A percentile compares a stretch with the other conserved stretches of the same genome.
These are phyloP conservation scores for Colinus virginianus DNA, from an alignment of 2,113 vertebrate species.

Conservation along the genomic window DNA sequence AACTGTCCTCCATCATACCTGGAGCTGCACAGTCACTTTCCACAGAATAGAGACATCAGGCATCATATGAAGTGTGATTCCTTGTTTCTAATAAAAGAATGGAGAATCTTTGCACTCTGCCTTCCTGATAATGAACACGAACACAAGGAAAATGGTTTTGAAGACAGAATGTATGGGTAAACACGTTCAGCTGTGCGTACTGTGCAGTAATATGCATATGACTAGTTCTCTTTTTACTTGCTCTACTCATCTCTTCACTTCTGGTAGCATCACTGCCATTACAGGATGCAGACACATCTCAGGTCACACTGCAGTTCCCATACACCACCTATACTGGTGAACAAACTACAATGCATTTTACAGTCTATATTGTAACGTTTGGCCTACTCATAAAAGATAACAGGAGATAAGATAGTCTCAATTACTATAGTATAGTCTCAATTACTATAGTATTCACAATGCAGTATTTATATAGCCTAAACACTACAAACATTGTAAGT, in stretches of 20 bases:
- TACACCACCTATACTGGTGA: neutral
- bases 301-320: neutral
- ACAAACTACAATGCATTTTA: neutral
- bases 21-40: neutral
- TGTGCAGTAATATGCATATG: neutral
- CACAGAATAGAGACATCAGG: fast-evolving
- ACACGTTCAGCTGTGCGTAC: neutral
- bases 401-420: neutral
- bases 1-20: neutral
- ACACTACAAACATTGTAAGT: neutral
- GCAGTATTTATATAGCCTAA: neutral
- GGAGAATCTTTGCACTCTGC: neutral
- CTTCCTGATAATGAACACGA: neutral
- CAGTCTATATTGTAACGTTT: neutral
- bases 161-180: neutral
- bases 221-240: neutral
- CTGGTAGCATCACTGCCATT: neutral
- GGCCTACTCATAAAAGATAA: neutral
- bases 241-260: neutral
- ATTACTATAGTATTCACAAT: neutral
- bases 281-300: neutral
- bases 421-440: neutral
- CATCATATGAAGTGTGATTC: neutral
- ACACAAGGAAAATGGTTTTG: neutral
- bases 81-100: neutral